phyloP scores from a whole-genome alignment of 2,888 invertebrate genomes.

The Sipunculus nudus region DNA sequence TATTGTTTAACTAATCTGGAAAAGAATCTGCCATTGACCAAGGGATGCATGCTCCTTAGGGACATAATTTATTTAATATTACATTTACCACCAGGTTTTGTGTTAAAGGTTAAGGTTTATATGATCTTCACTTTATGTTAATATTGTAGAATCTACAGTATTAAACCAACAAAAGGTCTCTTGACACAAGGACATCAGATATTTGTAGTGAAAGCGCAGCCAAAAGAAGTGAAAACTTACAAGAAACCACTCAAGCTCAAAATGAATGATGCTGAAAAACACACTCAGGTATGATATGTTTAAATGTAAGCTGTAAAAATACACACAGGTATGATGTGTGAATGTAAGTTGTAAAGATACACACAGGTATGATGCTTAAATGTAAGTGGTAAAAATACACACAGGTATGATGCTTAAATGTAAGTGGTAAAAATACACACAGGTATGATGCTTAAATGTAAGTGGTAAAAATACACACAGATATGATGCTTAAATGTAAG shows the following conservation, averaged over 20 bases:
- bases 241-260: slow-evolving; percentile 50
- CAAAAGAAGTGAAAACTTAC: slow-evolving; percentile 54
- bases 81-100: no score
- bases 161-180: slow-evolving; percentile 61
- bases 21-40: no score
- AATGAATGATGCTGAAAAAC: slow-evolving; percentile 59
- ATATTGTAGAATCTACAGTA: slow-evolving; percentile 51
- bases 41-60: no score
- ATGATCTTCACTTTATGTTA: no score
- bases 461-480: no score
- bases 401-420: no score
- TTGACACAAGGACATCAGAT: slow-evolving; percentile 55
- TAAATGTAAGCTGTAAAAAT: background rate
- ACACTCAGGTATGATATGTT: slow-evolving; percentile 49
- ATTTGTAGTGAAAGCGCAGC: slow-evolving; percentile 55
- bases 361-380: background rate
- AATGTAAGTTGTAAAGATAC: background rate
- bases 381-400: background rate
- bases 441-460: no score
- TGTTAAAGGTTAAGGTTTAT: no score
- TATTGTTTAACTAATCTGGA: no score
- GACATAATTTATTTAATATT: no score
- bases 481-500: background rate
- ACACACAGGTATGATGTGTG: background rate
- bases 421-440: no score